These are phyloP conservation scores for Spheniscus humboldti DNA, from an alignment of 2,797 vertebrate genomes.

Conservation along the genomic window DNA sequence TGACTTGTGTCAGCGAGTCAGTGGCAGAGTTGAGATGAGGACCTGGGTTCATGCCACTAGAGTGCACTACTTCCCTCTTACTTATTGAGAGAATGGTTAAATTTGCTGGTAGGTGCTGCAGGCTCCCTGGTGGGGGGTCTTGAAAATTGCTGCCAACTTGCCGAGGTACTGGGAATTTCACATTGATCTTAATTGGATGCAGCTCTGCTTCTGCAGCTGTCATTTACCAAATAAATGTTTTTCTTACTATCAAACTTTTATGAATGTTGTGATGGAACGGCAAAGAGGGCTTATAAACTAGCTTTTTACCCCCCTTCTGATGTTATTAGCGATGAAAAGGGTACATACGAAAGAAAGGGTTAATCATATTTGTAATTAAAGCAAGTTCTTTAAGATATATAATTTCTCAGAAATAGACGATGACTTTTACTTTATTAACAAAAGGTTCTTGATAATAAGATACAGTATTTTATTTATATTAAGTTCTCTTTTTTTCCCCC, in stretches of 20 bases:
- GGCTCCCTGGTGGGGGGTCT: background rate
- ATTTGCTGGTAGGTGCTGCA: background rate
- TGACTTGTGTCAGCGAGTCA: background rate
- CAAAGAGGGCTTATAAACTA: background rate
- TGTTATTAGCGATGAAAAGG: background rate
- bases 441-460: background rate
- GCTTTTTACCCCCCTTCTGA: background rate
- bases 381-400: background rate
- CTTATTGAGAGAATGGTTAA: background rate
- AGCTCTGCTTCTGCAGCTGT: background rate
- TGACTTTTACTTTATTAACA: background rate
- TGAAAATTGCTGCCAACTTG: background rate
- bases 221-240: background rate
- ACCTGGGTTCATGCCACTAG: background rate
- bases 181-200: background rate
- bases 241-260: background rate
- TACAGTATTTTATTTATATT: background rate
- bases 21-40: background rate
- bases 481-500: background rate
- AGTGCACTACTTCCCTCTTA: constrained; percentile 34
- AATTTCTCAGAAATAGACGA: background rate
- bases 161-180: background rate
- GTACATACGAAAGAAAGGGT: background rate
- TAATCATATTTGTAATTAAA: background rate
- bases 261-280: background rate